Percentiles rank a stretch among this genome's conserved stretches.
Conservation (phyloP, 2,113 vertebrate species). For the Neoarius graeffei region DNA sequence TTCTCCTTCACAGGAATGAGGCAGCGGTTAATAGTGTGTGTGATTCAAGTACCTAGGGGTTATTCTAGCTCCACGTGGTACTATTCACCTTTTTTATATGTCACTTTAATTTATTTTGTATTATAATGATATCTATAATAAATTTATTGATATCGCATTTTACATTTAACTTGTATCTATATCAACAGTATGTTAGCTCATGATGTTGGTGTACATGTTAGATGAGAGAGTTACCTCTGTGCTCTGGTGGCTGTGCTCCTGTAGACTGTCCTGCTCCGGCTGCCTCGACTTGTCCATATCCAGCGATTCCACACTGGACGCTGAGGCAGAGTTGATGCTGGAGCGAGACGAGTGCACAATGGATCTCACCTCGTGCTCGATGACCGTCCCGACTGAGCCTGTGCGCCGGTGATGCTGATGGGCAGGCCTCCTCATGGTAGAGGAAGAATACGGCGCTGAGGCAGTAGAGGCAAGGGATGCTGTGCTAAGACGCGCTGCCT, state of each 20-base stretch:
- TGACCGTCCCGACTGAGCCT: slow-evolving; percentile 92
- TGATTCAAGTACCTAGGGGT: too few relatives aligned
- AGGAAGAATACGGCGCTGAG: slow-evolving; percentile 67
- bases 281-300: slow-evolving; percentile 83
- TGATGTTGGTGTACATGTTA: not conserved
- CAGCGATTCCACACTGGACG: slow-evolving; percentile 93
- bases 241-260: slow-evolving; percentile 71
- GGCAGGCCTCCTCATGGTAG: slow-evolving; percentile 72
- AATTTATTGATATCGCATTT: not conserved
- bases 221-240: slow-evolving; percentile 80
- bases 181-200: not conserved
- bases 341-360: slow-evolving; percentile 89
- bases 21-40: too few relatives aligned
- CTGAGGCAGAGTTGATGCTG: slow-evolving; percentile 84
- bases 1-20: too few relatives aligned
- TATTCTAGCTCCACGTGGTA: too few relatives aligned
- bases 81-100: too few relatives aligned
- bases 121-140: too few relatives aligned
- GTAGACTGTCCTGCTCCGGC: slow-evolving; percentile 79
- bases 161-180: not conserved
- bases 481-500: slow-evolving; percentile 86
- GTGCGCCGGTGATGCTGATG: slow-evolving; percentile 85
- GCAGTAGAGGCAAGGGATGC: slow-evolving; percentile 65
- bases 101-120: too few relatives aligned
- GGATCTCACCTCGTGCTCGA: slow-evolving; percentile 85